Evolutionary conservation across 1,140 invertebrate species (phyloP), one percentile per base, ranked within the genome.

Genomic region (Aphaenogaster rudis): DNA sequence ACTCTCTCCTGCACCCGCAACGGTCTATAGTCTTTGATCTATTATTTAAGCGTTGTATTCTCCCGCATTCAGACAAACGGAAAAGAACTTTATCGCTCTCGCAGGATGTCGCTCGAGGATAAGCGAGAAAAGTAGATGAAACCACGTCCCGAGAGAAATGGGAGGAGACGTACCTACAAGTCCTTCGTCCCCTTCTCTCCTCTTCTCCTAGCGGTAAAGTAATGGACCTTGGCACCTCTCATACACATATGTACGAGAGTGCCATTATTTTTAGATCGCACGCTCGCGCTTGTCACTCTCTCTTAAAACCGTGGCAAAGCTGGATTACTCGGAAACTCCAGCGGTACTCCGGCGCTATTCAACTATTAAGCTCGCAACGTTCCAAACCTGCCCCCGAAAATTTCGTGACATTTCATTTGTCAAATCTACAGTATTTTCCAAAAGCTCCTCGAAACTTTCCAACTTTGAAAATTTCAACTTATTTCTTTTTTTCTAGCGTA

Each of bases 201-300:
- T 17, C 57, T 48, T 9, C 64, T 61, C 42, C 36, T 33, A 42
- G 28, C 21, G 28, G 28, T 21, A 71, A 88, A 79, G 50, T 79
- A 74, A 86, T 69, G 66, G 66, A 81, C 52, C 59, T 88, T 86
- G 52, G 52, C 84, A 86, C 9, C 50, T 86, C 66, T 72, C 54
- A 9, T 72, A 15, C 74, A 39, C 52, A 42, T 39, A 48, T 63
- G 9, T 42, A 66, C 39, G 39, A 36, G 67, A 52, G 48, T 79
- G 57, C 15, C 59, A 88, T 88, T 88, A 88, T 88, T 88, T 88
- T 88, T 88, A 86, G 84, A 86, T 80, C 42, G 42, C 67, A 61
- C 54, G 86, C 64, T 88, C 63, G 33, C 64, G 74, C 86, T 88
- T 88, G 81, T 88, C 86, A 88, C 64, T 79, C 72, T 57, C 59